phyloP scores from a whole-genome alignment of 2,113 vertebrate species.

The Poecilia latipinna region DNA sequence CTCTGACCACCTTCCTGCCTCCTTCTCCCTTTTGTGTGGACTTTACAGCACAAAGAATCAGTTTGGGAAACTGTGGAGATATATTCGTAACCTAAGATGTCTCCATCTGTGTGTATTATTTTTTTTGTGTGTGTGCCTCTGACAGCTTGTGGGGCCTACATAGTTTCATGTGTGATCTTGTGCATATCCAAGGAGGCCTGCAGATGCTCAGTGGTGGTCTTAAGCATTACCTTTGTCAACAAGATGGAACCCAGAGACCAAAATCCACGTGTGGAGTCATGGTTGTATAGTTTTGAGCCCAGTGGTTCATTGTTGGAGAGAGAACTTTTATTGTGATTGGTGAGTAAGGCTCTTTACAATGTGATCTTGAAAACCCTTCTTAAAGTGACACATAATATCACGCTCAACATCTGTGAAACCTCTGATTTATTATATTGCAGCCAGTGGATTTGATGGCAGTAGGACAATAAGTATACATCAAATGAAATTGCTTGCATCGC shows the following conservation, averaged over 20 bases:
- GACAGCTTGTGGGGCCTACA: conserved; percentile 19
- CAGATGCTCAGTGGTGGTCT: conserved; percentile 43
- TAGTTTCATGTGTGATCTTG: conserved; percentile 30
- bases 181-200: conserved; percentile 37
- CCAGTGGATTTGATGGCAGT: conserved; percentile 53
- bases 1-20: conserved; percentile 20
- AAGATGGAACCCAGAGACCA: conserved; percentile 53
- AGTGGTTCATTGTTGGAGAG: conserved; percentile 40
- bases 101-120: conserved; percentile 10
- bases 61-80: conserved; percentile 38
- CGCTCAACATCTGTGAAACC: conserved; percentile 21
- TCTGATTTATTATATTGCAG: conserved; percentile 13
- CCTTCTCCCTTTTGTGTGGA: conserved; percentile 39
- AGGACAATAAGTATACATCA: conserved; percentile 34
- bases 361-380: conserved; percentile 2
- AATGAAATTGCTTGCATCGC: conserved; percentile 29
- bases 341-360: conserved; percentile 40
- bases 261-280: conserved; percentile 29
- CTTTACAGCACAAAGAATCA: conserved; percentile 50
- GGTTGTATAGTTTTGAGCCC: conserved; percentile 46
- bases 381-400: conserved; percentile 21
- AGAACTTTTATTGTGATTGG: conserved; percentile 28
- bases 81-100: conserved; percentile 59
- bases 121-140: conserved; percentile 7
- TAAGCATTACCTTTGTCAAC: conserved; percentile 56